phyloP scores from a whole-genome alignment of 2,888 invertebrate species.

The Ophioninae sp. region DNA sequence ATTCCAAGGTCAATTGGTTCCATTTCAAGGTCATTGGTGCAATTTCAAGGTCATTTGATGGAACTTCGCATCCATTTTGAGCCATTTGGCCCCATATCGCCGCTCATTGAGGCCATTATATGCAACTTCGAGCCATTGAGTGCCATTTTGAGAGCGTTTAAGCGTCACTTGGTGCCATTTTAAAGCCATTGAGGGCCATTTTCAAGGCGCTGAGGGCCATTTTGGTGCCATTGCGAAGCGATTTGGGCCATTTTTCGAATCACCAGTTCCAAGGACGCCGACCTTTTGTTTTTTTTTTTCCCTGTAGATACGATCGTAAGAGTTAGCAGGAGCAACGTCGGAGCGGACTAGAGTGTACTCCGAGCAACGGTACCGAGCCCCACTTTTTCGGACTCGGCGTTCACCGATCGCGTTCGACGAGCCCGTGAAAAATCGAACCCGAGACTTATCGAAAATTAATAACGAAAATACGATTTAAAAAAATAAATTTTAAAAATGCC shows the following conservation, averaged over 20 bases:
- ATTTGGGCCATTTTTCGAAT: background rate
- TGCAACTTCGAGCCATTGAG: background rate
- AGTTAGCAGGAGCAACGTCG: constrained; percentile 4
- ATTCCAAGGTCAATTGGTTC: background rate
- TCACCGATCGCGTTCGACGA: background rate
- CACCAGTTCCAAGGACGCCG: background rate
- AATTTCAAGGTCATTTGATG: background rate
- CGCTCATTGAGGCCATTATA: background rate
- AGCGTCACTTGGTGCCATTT: background rate
- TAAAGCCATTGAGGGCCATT: background rate
- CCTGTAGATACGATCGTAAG: too few species aligned
- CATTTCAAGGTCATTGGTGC: background rate
- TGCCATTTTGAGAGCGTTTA: background rate
- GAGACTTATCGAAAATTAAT: constrained; percentile 52
- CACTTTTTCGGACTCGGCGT: constrained; percentile 49
- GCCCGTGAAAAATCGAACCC: constrained; percentile 11
- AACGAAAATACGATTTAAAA: background rate
- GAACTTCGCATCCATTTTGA: background rate
- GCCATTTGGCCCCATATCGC: too few species aligned
- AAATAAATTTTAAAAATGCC: background rate
- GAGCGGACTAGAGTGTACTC: background rate
- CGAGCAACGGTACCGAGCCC: constrained; percentile 63
- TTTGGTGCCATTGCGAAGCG: background rate
- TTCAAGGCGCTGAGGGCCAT: background rate
- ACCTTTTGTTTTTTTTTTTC: background rate